Conservation (phyloP, 1,140 invertebrate species). For the Drosophila guanche region DNA sequence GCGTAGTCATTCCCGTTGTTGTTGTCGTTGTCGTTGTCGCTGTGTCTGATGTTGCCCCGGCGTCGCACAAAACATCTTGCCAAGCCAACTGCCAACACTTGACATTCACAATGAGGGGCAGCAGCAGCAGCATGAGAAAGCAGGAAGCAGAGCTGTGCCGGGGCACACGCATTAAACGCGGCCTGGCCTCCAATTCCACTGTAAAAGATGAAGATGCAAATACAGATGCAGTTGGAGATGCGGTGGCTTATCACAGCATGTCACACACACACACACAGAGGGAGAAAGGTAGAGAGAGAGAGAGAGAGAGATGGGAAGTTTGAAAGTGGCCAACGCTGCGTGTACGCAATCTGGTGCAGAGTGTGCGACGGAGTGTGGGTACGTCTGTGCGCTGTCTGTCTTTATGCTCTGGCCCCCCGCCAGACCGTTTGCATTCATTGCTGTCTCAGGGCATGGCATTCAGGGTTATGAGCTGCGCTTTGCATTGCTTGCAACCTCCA, state of each 20-base stretch:
- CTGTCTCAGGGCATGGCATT: constrained; percentile 50
- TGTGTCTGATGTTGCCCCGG: constrained; percentile 22
- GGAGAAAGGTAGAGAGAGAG: neutral
- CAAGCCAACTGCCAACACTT: constrained; percentile 74
- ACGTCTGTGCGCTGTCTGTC: constrained; percentile 67
- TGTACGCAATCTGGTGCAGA: constrained; percentile 69
- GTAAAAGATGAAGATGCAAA: constrained; percentile 35
- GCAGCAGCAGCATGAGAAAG: constrained; percentile 4
- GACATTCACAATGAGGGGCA: constrained; percentile 75
- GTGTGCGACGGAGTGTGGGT: constrained; percentile 32
- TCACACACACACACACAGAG: constrained; percentile 10
- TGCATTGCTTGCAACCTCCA: constrained; percentile 57
- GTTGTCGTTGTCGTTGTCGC: constrained; percentile 1
- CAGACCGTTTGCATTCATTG: constrained; percentile 61
- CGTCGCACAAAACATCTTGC: constrained; percentile 69
- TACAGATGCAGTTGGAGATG: constrained; percentile 25
- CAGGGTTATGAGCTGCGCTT: constrained; percentile 69
- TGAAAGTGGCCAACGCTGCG: constrained; percentile 78
- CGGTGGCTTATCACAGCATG: constrained; percentile 66
- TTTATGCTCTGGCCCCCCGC: constrained; percentile 1
- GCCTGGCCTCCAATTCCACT: constrained; percentile 12
- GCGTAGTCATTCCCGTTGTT: constrained; percentile 9
- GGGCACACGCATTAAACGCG: constrained; percentile 40
- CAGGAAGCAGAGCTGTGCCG: neutral
- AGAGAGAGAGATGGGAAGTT: constrained; percentile 57